These are phyloP conservation scores for Hydrotaea cyrtoneurina DNA, from an alignment of 2,888 invertebrate genomes.

Conservation along the genomic window DNA sequence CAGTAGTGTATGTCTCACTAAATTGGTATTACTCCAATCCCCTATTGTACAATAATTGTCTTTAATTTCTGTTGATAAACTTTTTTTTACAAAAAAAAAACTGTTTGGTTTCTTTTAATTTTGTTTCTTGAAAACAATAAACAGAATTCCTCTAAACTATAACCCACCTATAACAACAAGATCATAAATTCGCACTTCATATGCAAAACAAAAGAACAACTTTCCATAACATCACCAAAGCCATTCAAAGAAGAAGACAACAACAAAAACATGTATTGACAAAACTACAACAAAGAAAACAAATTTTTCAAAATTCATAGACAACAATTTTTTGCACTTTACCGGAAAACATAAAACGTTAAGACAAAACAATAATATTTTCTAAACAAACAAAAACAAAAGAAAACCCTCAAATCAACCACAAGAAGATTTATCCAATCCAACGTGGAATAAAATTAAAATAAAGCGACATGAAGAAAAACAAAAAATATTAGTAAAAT, in stretches of 20 bases:
- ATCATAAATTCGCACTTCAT: conserved; percentile 60
- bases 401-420: conserved; percentile 11
- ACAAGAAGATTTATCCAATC: conserved; percentile 34
- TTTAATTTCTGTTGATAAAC: conserved; percentile 9
- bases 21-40: conserved; percentile 3
- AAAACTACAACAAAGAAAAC: conserved; percentile 39
- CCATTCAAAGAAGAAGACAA: conserved; percentile 23
- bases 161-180: conserved; percentile 63
- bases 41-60: neutral
- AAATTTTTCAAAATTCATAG: conserved; percentile 48
- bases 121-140: conserved; percentile 45
- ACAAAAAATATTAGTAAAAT: conserved; percentile 68
- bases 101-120: neutral
- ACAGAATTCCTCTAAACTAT: conserved; percentile 65
- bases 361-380: conserved; percentile 67
- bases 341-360: conserved; percentile 45
- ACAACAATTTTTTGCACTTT: conserved; percentile 56
- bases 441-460: conserved; percentile 41
- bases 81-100: neutral
- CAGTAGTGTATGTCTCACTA: too few relatives aligned
- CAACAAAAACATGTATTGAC: conserved; percentile 17
- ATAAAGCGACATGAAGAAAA: conserved; percentile 26
- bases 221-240: conserved; percentile 43
- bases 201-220: conserved; percentile 23
- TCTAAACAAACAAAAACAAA: conserved; percentile 42